phyloP scores from a whole-genome alignment of 2,113 vertebrate species.

The Mustela nigripes region DNA sequence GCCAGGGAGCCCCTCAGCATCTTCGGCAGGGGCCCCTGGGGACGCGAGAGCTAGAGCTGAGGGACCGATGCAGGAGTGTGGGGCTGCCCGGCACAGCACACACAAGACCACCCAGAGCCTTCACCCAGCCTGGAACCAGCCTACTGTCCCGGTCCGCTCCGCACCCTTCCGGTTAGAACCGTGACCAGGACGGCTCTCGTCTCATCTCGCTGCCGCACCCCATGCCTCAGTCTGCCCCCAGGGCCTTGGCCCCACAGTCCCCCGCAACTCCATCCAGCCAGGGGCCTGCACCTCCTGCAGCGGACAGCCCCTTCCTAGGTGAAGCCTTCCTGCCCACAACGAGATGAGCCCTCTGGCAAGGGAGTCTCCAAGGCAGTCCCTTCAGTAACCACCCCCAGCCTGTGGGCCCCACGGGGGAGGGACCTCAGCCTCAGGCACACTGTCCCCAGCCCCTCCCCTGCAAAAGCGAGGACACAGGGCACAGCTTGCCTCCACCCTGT shows the following conservation, averaged over 20 bases:
- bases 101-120: no score
- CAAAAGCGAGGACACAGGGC: neutral
- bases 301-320: neutral
- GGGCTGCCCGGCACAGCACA: neutral
- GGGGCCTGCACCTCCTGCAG: neutral
- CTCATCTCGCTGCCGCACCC: fast-evolving
- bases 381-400: neutral
- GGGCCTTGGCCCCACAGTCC: neutral
- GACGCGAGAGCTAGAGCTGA: fast-evolving
- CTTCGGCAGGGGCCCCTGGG: neutral
- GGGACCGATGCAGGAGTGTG: neutral
- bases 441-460: neutral
- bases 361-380: neutral
- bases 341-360: neutral
- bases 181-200: neutral
- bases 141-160: neutral
- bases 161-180: neutral
- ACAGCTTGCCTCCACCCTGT: no score
- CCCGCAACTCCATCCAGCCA: neutral
- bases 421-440: neutral
- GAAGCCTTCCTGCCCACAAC: neutral
- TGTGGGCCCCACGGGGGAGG: neutral
- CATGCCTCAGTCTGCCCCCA: no score
- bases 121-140: no score
- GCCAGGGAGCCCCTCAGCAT: fast-evolving